These are phyloP conservation scores for Philantomba maxwellii DNA, from an alignment of 2,113 vertebrate genomes.

Conservation along the genomic window DNA sequence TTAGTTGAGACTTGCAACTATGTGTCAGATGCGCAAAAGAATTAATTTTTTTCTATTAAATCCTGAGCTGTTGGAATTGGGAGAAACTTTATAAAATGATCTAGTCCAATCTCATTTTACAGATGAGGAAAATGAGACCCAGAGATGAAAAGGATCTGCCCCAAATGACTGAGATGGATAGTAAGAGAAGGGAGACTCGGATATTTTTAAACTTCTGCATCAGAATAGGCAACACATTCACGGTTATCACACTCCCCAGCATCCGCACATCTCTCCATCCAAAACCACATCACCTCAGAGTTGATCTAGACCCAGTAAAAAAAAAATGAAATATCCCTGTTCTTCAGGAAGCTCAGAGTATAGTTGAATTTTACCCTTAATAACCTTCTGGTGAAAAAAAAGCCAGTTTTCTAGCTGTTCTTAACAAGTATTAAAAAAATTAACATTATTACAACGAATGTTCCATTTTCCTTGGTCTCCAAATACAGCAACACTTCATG, in stretches of 20 bases:
- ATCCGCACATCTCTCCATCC: not conserved
- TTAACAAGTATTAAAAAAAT: not conserved
- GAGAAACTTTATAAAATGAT: not conserved
- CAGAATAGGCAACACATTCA: not conserved
- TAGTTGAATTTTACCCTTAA: not conserved
- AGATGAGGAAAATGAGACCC: not conserved
- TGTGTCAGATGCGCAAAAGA: not conserved
- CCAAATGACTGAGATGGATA: not conserved
- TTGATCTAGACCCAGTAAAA: not conserved
- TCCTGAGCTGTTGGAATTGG: not conserved
- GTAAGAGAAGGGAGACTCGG: not conserved
- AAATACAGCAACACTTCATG: not conserved
- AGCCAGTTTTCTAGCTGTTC: not conserved
- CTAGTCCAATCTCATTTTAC: not conserved
- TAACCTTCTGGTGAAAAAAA: not conserved
- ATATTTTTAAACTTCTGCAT: not conserved
- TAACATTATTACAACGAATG: not conserved
- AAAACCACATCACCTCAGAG: not conserved
- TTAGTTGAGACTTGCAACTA: not conserved
- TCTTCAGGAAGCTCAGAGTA: not conserved
- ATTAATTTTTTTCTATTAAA: not conserved
- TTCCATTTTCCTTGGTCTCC: not conserved
- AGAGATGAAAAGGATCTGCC: not conserved
- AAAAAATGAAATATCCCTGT: not conserved
- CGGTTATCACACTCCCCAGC: not conserved